These are phyloP conservation scores for Thaleichthys pacificus DNA, from an alignment of 2,797 vertebrate genomes.

Conservation along the genomic window DNA sequence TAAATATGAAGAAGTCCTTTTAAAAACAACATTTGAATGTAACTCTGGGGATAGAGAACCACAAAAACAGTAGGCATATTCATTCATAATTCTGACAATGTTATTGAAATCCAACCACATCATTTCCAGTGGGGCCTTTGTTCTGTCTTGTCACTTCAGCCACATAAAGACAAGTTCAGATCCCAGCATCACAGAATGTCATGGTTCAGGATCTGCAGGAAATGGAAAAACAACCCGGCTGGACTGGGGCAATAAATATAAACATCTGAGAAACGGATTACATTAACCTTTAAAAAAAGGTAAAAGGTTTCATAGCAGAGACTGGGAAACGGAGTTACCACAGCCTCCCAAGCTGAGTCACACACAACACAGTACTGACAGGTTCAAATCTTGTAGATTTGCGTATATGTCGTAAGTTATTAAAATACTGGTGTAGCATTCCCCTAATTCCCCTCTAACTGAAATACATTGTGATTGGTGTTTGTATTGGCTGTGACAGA, in stretches of 20 bases:
- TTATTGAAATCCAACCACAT: constrained; percentile 62
- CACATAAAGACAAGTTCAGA: constrained; percentile 37
- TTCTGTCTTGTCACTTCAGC: constrained; percentile 46
- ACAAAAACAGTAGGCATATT: constrained; percentile 61
- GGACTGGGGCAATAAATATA: constrained; percentile 61
- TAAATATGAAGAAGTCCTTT: background rate
- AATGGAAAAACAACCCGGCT: constrained; percentile 61
- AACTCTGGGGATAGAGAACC: constrained; percentile 47
- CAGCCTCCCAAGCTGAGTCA: background rate
- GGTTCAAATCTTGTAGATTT: background rate
- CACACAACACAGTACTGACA: background rate
- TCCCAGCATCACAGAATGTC: constrained; percentile 40
- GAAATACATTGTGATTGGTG: no score
- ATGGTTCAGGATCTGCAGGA: constrained; percentile 50
- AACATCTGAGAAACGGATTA: constrained; percentile 63
- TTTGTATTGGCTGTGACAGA: no score
- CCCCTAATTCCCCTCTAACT: no score
- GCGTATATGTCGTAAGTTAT: no score
- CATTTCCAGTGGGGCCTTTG: constrained; percentile 57
- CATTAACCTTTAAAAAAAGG: constrained; percentile 66
- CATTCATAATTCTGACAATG: constrained; percentile 59
- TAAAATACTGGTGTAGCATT: no score
- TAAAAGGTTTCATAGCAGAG: constrained; percentile 34
- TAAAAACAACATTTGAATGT: background rate
- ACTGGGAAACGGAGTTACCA: constrained; percentile 38